Conservation (phyloP, 2,888 invertebrate species). For the Pollenia amentaria region DNA sequence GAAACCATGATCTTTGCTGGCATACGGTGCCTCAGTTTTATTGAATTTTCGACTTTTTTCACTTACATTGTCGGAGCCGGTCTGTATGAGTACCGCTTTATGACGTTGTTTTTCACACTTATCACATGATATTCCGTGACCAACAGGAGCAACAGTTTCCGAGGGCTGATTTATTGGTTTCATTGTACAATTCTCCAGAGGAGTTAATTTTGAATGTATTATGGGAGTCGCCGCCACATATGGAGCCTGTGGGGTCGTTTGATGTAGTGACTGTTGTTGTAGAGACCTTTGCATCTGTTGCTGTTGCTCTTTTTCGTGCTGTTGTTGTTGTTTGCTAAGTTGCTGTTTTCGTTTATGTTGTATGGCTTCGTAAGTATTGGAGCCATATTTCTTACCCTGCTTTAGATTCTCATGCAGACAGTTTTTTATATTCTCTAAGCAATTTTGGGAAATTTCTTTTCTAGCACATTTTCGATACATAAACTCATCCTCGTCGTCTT, state of each 20-base stretch:
- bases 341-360: conserved; percentile 68
- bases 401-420: conserved; percentile 69
- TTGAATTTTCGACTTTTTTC: conserved; percentile 68
- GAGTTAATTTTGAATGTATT: conserved; percentile 27
- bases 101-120: conserved; percentile 71
- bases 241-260: conserved; percentile 4
- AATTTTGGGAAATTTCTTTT: conserved; percentile 66
- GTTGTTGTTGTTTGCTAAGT: conserved; percentile 43
- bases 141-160: conserved; percentile 10
- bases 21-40: conserved; percentile 60
- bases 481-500: conserved; percentile 67
- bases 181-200: conserved; percentile 58
- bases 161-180: conserved; percentile 35
- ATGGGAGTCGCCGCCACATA: background rate
- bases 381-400: conserved; percentile 70
- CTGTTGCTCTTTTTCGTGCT: conserved; percentile 40
- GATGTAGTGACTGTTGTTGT: conserved; percentile 24
- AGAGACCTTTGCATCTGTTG: conserved; percentile 13
- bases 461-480: conserved; percentile 67
- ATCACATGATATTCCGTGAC: conserved; percentile 49
- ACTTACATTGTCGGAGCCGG: conserved; percentile 64
- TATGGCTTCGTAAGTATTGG: conserved; percentile 69
- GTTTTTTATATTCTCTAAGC: conserved; percentile 70
- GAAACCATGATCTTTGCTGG: conserved; percentile 64
- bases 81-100: conserved; percentile 69